phyloP scores from a whole-genome alignment of 2,888 invertebrate species.

The Metallyticus violacea region DNA sequence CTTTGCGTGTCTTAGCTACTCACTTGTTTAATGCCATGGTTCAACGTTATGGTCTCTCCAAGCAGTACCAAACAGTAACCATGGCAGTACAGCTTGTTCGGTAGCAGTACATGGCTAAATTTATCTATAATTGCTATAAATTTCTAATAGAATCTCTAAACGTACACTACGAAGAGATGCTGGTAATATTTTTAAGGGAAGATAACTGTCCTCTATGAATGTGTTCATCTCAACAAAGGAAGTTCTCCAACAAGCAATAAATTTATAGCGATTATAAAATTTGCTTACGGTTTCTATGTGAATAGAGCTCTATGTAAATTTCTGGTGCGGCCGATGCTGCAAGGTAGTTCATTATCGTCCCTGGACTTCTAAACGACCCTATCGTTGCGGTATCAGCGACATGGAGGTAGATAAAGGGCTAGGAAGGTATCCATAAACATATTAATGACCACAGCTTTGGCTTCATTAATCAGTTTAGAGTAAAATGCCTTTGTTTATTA shows the following conservation, averaged over 20 bases:
- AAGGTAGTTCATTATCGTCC: not conserved
- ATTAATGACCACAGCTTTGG: not conserved
- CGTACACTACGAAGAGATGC: too few relatives aligned
- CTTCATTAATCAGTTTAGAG: not conserved
- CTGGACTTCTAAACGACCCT: not conserved
- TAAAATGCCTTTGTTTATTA: too few relatives aligned
- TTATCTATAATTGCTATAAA: too few relatives aligned
- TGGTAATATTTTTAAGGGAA: too few relatives aligned
- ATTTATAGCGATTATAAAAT: not conserved
- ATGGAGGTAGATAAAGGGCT: not conserved
- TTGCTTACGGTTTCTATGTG: not conserved
- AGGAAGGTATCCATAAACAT: not conserved
- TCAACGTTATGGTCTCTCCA: too few relatives aligned
- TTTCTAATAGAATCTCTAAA: too few relatives aligned
- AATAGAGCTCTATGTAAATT: not conserved
- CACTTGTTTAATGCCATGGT: too few relatives aligned
- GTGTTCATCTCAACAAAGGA: not conserved
- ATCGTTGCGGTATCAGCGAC: not conserved
- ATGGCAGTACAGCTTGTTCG: too few relatives aligned
- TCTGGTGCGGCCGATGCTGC: not conserved
- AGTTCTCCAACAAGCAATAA: not conserved
- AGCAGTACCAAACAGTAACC: too few relatives aligned
- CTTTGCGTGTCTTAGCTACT: too few relatives aligned
- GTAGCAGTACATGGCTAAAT: too few relatives aligned
- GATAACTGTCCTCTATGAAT: too few relatives aligned